Evolutionary conservation across 1,140 invertebrate species (phyloP).

Genomic region (Drosophila rhopaloa): DNA sequence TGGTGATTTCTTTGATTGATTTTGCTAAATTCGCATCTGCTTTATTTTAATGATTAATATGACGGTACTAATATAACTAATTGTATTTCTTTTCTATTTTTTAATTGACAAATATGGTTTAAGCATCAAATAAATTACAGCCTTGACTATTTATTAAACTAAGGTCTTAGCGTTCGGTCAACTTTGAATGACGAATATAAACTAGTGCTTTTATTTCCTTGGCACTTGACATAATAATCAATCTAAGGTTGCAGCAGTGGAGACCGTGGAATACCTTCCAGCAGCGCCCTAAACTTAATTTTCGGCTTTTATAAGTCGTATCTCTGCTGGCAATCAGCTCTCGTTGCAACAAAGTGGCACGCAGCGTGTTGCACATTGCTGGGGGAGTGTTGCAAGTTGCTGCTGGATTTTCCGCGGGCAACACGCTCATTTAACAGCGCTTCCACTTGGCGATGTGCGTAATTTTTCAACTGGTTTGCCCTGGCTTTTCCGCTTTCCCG

Average conservation of each 20-base stretch:
- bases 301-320: constrained; percentile 20
- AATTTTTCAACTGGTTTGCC: constrained; percentile 66
- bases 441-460: constrained; percentile 50
- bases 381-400: constrained; percentile 4
- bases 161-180: no score
- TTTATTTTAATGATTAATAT: no score
- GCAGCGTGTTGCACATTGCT: constrained; percentile 15
- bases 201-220: neutral
- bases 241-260: neutral
- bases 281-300: constrained; percentile 23
- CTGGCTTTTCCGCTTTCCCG: constrained; percentile 7
- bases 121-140: no score
- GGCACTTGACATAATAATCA: neutral
- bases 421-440: constrained; percentile 64
- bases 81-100: no score
- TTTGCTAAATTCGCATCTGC: no score
- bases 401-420: constrained; percentile 28
- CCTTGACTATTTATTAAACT: no score
- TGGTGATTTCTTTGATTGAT: neutral
- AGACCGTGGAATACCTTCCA: constrained; percentile 31
- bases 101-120: no score
- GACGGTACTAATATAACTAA: no score
- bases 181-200: no score
- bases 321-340: constrained; percentile 59
- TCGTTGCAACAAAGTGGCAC: constrained; percentile 19